These are phyloP conservation scores for Pedionomus torquatus DNA, from an alignment of 2,113 vertebrate genomes.

Conservation along the genomic window DNA sequence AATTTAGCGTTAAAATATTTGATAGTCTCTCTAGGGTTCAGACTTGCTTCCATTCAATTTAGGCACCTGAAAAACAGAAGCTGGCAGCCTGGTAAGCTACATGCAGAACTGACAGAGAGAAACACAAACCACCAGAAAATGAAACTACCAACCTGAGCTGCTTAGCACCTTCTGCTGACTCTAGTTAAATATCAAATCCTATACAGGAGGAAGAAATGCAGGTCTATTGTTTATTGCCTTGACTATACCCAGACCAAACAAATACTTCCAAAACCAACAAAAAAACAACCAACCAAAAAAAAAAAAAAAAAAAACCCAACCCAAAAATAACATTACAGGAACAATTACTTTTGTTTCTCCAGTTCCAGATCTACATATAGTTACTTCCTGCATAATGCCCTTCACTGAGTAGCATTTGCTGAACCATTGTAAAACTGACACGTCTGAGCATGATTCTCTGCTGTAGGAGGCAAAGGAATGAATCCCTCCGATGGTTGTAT, in stretches of 20 bases:
- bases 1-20: neutral
- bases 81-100: neutral
- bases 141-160: neutral
- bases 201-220: neutral
- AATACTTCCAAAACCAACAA: neutral
- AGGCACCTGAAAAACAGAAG: neutral
- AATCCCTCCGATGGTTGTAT: neutral
- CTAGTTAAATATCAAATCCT: neutral
- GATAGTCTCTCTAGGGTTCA: neutral
- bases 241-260: neutral
- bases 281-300: too few species aligned
- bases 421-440: neutral
- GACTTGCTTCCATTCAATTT: neutral
- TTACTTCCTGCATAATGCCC: neutral
- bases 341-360: neutral
- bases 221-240: neutral
- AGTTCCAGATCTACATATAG: neutral
- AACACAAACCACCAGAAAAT: neutral
- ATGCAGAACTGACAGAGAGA: neutral
- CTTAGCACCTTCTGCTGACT: neutral
- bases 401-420: neutral
- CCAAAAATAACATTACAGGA: neutral
- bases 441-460: neutral
- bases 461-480: neutral
- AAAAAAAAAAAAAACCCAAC: too few species aligned